These are phyloP conservation scores for Scolopax rusticola DNA, from an alignment of 2,797 vertebrate species.

Conservation along the genomic window DNA sequence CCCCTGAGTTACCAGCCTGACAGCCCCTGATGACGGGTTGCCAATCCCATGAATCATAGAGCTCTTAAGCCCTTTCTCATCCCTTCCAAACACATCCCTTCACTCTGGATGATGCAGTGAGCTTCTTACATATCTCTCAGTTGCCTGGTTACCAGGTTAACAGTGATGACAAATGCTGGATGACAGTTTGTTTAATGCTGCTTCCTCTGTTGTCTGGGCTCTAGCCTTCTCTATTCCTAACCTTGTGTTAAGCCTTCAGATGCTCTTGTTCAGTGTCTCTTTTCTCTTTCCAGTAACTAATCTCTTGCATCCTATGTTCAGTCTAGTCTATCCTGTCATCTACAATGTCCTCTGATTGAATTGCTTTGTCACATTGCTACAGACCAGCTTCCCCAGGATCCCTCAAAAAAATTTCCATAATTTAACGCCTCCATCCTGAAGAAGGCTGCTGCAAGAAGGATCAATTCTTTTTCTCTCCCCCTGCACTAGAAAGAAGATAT, in stretches of 20 bases:
- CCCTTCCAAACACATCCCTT: slow-evolving; percentile 44
- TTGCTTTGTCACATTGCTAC: not conserved
- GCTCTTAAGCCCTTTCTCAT: slow-evolving; percentile 23
- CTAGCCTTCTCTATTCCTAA: not conserved
- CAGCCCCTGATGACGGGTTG: not conserved
- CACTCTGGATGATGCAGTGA: slow-evolving; percentile 6
- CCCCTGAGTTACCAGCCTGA: not conserved
- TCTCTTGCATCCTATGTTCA: not conserved
- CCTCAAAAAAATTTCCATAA: not conserved
- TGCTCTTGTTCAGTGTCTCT: not conserved
- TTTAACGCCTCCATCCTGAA: not conserved
- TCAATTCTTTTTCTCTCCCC: not conserved
- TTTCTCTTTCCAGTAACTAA: not conserved
- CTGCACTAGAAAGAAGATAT: not conserved
- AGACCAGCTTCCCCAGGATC: not conserved
- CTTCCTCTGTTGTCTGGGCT: not conserved
- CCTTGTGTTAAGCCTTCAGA: not conserved
- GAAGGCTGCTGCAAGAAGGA: not conserved
- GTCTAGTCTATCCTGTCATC: not conserved
- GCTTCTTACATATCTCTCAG: slow-evolving; percentile 64
- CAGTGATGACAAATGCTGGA: slow-evolving; percentile 48
- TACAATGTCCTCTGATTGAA: not conserved
- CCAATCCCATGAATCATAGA: slow-evolving; percentile 38
- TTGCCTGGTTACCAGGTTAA: slow-evolving; percentile 78
- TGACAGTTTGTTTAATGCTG: slow-evolving; percentile 42